phyloP scores from a whole-genome alignment of 2,113 vertebrate species.

The Bubo bubo region DNA sequence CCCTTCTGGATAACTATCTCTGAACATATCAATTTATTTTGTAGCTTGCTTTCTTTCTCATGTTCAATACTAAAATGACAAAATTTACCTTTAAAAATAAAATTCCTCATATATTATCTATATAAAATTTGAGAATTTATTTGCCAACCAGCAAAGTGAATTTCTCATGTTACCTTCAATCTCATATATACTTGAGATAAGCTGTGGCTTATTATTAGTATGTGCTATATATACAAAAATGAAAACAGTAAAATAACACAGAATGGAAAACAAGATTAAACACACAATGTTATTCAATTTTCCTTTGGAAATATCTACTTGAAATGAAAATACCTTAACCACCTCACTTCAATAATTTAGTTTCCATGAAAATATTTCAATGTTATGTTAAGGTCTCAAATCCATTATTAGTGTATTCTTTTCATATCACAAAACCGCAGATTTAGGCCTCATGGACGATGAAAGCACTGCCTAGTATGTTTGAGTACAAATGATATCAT shows the following conservation, averaged over 20 bases:
- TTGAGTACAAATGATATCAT: neutral
- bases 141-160: neutral
- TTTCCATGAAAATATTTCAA: neutral
- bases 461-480: neutral
- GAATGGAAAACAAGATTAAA: neutral
- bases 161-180: neutral
- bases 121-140: neutral
- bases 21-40: neutral
- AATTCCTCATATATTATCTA: neutral
- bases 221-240: neutral
- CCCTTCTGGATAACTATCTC: neutral
- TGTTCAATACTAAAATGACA: neutral
- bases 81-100: neutral
- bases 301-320: neutral
- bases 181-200: neutral
- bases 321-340: neutral
- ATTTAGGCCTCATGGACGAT: accelerated
- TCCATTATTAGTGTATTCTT: neutral
- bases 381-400: neutral
- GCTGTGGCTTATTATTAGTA: neutral
- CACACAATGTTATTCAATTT: neutral
- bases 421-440: neutral
- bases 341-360: neutral
- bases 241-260: neutral
- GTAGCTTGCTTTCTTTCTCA: neutral